These are phyloP conservation scores for Craterocephalus amniculus DNA, from an alignment of 2,797 vertebrate species.

Conservation along the genomic window DNA sequence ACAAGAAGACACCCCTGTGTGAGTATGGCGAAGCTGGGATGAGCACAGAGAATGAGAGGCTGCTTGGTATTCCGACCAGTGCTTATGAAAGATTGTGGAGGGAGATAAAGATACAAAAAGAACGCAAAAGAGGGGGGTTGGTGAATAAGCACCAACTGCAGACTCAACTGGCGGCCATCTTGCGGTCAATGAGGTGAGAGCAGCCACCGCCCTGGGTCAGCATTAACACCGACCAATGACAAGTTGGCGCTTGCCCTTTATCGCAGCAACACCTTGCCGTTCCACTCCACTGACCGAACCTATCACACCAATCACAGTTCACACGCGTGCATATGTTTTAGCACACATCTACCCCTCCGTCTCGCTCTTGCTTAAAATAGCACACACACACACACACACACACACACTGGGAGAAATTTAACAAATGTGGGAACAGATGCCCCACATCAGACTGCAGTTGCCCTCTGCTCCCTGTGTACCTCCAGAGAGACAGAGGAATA, in stretches of 20 bases:
- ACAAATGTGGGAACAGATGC: conserved; percentile 84
- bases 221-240: conserved; percentile 80
- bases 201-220: conserved; percentile 72
- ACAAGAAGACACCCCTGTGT: conserved; percentile 33
- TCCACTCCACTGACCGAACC: conserved; percentile 74
- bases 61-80: conserved; percentile 68
- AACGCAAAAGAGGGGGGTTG: conserved; percentile 7
- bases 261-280: conserved; percentile 75
- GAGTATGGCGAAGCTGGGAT: conserved; percentile 15
- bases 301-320: conserved; percentile 68
- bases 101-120: conserved; percentile 56
- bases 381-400: conserved; percentile 23
- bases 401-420: conserved; percentile 56
- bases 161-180: conserved; percentile 70
- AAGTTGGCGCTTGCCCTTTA: conserved; percentile 74
- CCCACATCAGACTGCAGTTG: conserved; percentile 77
- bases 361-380: conserved; percentile 26
- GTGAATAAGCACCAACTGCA: conserved; percentile 70
- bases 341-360: conserved; percentile 15
- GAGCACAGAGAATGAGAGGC: conserved; percentile 37
- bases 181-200: conserved; percentile 79
- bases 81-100: conserved; percentile 54
- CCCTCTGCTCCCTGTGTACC: conserved; percentile 73
- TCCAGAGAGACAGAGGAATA: conserved; percentile 70
- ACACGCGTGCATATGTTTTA: conserved; percentile 41